Conservation (phyloP, 53 echinoderm and acorn worm species). For the Henricia sp. region DNA sequence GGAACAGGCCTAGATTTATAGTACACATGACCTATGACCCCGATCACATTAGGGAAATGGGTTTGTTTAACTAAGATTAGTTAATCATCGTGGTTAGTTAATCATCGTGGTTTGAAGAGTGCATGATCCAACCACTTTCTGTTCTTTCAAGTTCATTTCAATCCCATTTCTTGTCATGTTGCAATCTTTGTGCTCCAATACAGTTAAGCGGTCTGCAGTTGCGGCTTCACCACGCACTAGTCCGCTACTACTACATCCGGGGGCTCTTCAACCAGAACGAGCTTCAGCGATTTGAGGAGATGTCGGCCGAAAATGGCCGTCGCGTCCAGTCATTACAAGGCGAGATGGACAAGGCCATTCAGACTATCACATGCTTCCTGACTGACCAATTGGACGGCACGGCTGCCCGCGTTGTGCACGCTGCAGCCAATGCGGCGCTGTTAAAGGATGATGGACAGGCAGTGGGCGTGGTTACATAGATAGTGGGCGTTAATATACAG, state of each 20-base stretch:
- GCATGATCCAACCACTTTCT: no score
- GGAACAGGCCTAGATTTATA: no score
- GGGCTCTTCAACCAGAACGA: constrained; percentile 93
- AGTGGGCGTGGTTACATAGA: no score
- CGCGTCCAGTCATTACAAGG: constrained; percentile 72
- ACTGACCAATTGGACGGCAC: constrained; percentile 91
- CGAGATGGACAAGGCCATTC: constrained; percentile 85
- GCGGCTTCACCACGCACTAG: constrained; percentile 85
- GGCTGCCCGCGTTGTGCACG: constrained; percentile 70
- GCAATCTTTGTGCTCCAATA: neutral
- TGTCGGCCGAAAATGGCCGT: constrained; percentile 74
- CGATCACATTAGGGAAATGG: no score
- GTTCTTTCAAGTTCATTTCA: no score
- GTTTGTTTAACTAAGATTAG: no score
- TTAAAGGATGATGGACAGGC: constrained; percentile 43
- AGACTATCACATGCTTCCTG: constrained; percentile 81
- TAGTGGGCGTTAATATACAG: no score
- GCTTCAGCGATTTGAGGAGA: constrained; percentile 85
- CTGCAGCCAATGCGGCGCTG: constrained; percentile 69
- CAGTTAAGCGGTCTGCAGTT: constrained; percentile 94
- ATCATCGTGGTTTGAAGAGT: no score
- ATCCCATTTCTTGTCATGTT: neutral
- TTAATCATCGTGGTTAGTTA: neutral
- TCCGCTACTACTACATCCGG: constrained; percentile 88
- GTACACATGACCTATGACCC: no score